phyloP scores from a whole-genome alignment of 2,888 invertebrate species.

The Lordiphosa fenestrarum region DNA sequence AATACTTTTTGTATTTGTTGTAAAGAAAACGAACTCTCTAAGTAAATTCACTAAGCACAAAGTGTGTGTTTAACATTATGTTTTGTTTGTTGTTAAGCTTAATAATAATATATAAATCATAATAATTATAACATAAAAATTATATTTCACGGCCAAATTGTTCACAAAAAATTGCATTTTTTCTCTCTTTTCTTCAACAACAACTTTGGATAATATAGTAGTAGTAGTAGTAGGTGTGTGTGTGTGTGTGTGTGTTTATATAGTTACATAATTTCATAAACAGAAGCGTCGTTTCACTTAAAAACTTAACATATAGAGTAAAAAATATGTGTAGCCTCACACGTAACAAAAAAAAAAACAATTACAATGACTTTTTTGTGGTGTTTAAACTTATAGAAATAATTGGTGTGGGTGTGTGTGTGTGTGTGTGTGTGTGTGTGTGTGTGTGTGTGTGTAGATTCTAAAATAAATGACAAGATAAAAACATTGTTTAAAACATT shows the following conservation, averaged over 20 bases:
- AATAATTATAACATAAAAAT: slow-evolving; percentile 50
- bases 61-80: slow-evolving; percentile 10
- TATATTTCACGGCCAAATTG: slow-evolving; percentile 73
- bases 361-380: slow-evolving; percentile 11
- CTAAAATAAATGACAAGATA: slow-evolving; percentile 37
- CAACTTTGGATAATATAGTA: slow-evolving; percentile 44
- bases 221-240: slow-evolving; percentile 7
- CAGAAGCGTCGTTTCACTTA: slow-evolving; percentile 53
- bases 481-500: slow-evolving; percentile 30
- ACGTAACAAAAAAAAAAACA: slow-evolving; percentile 48
- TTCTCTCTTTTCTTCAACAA: slow-evolving; percentile 33
- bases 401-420: neutral
- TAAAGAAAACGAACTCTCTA: slow-evolving; percentile 11
- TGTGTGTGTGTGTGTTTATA: slow-evolving; percentile 4
- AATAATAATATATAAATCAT: slow-evolving; percentile 22
- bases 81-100: slow-evolving; percentile 1
- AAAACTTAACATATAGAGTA: slow-evolving; percentile 16
- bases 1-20: slow-evolving; percentile 29
- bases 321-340: slow-evolving; percentile 57
- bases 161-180: slow-evolving; percentile 74
- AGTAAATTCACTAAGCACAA: slow-evolving; percentile 17
- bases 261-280: slow-evolving; percentile 38
- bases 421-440: slow-evolving; percentile 2
- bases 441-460: slow-evolving; percentile 14
- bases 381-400: slow-evolving; percentile 17